Base-by-base conservation (phyloP, 2,113 vertebrate genomes). In the Mastomys coucha region DNA sequence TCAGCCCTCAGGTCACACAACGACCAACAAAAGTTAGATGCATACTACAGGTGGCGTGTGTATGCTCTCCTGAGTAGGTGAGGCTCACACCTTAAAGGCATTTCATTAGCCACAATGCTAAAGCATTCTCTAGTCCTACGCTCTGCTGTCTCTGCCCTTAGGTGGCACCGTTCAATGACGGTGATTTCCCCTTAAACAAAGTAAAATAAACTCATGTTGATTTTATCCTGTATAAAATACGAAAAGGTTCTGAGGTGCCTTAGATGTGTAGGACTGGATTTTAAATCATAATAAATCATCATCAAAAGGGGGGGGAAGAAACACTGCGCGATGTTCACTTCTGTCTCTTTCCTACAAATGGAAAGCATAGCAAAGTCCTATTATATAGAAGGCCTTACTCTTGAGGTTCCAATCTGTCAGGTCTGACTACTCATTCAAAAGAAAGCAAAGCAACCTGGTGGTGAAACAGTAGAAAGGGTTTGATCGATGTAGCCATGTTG, bases 301-400 rank as follows among this genome's bases (percentile, higher is more conserved):
- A 84, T 39, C 6, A 26, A 16, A n/a, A n/a, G n/a, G n/a, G n/a
- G n/a, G n/a, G n/a, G n/a, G 53, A 58, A 56, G 36, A 16, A 82
- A 24, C 51, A n/a, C 4, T 81, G n/a, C n/a, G 10, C 28, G 72
- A 81, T 77, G 17, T 67, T 89, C 77, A 76, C 49, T 51, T 97
- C 28, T 94, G 80, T 51, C 60, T 80, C 81, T 60, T 76, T 67
- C 76, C 45, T 58, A 90, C 70, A 94, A 81, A 84, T 31, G 67
- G 78, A 88, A 81, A 94, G 28, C 16, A 3, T 16, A 84, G 11
- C 53, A 24, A 1, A 39, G 77, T 65, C 63, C 53, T n/a, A 58
- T 10, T 1, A 36, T 24, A 22, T 17, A 81, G 42, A 45, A 77
- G 33, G 20, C 11, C 10, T 3, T 1, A 24, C 53, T 82, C 51